phyloP scores from a whole-genome alignment of 2,113 vertebrate species.

The Mugil cephalus region DNA sequence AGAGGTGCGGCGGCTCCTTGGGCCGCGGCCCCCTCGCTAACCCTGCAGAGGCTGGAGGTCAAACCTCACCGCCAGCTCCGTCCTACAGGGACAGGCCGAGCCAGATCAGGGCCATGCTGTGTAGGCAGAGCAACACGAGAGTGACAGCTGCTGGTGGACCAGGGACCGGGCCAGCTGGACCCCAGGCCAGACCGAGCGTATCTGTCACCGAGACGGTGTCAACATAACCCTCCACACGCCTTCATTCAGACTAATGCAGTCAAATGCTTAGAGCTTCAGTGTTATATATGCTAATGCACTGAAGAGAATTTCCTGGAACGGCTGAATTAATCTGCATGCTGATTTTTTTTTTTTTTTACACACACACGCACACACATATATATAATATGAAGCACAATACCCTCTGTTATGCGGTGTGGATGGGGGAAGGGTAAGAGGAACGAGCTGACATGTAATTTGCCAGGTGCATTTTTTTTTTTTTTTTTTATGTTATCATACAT shows the following conservation, averaged over 20 bases:
- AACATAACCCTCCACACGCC: constrained; percentile 43
- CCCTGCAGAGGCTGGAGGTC: constrained; percentile 57
- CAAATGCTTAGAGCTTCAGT: constrained; percentile 55
- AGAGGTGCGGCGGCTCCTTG: constrained; percentile 55
- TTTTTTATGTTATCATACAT: neutral
- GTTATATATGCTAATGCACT: constrained; percentile 65
- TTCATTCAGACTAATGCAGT: constrained; percentile 59
- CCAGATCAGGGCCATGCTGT: constrained; percentile 29
- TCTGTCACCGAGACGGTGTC: constrained; percentile 67
- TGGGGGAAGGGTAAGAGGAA: neutral
- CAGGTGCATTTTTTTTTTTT: neutral
- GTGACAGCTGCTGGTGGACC: constrained; percentile 77
- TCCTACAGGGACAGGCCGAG: constrained; percentile 62
- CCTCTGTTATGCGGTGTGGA: constrained; percentile 5
- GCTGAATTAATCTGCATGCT: constrained; percentile 65
- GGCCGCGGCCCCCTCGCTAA: constrained; percentile 33
- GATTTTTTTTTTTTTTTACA: constrained; percentile 38
- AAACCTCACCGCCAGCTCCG: constrained; percentile 50
- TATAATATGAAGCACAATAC: constrained; percentile 20
- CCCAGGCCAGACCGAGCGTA: constrained; percentile 49
- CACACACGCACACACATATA: too few species aligned
- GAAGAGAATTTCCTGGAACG: constrained; percentile 47
- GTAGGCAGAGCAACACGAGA: constrained; percentile 60
- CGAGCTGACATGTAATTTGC: constrained; percentile 1
- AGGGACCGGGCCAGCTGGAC: constrained; percentile 55